These are phyloP conservation scores for Agrochola litura DNA, from an alignment of 2,888 invertebrate species.

Conservation along the genomic window DNA sequence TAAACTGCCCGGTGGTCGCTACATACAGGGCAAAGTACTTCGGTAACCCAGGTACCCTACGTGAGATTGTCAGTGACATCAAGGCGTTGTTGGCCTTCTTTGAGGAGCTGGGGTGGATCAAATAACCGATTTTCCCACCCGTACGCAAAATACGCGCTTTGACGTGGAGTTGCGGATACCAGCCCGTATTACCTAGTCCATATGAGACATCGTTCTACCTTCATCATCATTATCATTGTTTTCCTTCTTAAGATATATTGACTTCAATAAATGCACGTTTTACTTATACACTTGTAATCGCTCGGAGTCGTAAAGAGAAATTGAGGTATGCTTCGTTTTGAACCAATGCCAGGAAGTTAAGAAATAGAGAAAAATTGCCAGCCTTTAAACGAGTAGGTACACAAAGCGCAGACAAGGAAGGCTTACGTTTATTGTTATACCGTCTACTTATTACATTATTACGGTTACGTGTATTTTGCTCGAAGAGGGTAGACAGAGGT, in stretches of 20 bases:
- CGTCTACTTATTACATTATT: conserved; percentile 45
- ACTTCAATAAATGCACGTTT: conserved; percentile 22
- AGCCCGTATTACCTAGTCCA: background rate
- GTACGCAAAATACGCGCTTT: too few relatives aligned
- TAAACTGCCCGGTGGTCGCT: too few relatives aligned
- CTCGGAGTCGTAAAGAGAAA: conserved; percentile 53
- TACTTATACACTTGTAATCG: conserved; percentile 37
- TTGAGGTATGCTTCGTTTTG: conserved; percentile 59
- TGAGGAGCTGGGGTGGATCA: too few relatives aligned
- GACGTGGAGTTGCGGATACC: too few relatives aligned
- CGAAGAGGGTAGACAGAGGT: conserved; percentile 34
- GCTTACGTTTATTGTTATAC: conserved; percentile 34
- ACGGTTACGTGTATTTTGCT: conserved; percentile 16
- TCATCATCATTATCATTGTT: background rate
- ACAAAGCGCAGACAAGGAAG: conserved; percentile 51
- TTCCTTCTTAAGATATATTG: background rate
- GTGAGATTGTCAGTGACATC: too few relatives aligned
- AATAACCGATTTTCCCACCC: too few relatives aligned
- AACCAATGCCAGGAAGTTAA: conserved; percentile 61
- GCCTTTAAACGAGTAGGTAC: conserved; percentile 43
- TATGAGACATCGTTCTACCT: background rate
- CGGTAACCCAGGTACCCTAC: too few relatives aligned
- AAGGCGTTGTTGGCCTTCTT: too few relatives aligned
- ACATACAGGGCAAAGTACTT: too few relatives aligned
- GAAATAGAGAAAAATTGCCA: conserved; percentile 60